Evolutionary conservation across 2,113 vertebrate genomes (phyloP).

Genomic region (Protomyctophum bolini): DNA sequence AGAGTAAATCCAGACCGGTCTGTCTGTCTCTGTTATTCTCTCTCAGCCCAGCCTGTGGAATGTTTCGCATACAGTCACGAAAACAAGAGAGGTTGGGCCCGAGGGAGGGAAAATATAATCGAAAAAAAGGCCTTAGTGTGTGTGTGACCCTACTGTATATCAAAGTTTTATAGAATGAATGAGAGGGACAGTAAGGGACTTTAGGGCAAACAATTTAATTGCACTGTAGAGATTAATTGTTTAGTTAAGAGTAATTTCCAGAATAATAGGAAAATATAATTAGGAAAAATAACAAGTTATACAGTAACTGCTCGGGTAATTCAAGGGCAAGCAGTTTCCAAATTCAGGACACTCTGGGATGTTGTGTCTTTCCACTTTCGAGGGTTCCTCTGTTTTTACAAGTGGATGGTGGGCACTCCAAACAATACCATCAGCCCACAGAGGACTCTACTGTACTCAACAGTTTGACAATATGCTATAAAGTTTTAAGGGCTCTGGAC

Average conservation of each 20-base stretch:
- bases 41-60: background rate
- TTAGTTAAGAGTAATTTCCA: too few species aligned
- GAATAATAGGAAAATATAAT: too few species aligned
- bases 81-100: too few species aligned
- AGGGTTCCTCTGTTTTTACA: constrained; percentile 2
- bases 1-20: background rate
- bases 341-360: background rate
- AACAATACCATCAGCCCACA: constrained; percentile 5
- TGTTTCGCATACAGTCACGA: constrained; percentile 18
- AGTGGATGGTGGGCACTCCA: background rate
- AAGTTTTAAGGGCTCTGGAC: constrained; percentile 12
- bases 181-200: background rate
- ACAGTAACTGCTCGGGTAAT: too few species aligned
- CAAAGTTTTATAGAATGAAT: background rate
- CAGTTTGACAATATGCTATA: background rate
- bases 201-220: background rate
- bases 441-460: background rate
- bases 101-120: too few species aligned
- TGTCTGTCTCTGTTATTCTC: background rate
- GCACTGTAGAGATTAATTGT: too few species aligned
- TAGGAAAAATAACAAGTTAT: too few species aligned
- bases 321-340: background rate
- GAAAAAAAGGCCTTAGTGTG: too few species aligned
- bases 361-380: background rate
- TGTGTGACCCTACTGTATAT: background rate